Evolutionary conservation across 2,888 invertebrate species (phyloP).

Genomic region (Drosophila sordidapex): DNA sequence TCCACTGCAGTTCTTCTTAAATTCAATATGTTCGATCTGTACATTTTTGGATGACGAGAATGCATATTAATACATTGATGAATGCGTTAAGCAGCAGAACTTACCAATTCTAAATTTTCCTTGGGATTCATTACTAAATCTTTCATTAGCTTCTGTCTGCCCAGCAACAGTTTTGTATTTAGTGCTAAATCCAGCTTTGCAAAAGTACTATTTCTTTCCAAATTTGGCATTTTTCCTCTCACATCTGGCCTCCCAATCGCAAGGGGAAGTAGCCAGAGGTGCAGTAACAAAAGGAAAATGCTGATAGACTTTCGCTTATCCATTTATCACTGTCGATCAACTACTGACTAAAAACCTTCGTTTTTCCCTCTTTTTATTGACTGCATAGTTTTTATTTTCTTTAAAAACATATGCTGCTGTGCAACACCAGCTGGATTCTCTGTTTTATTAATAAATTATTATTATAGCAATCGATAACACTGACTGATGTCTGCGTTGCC

Average conservation of each 20-base stretch:
- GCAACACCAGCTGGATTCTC: neutral
- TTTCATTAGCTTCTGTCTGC: conserved; percentile 1
- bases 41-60: neutral
- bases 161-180: neutral
- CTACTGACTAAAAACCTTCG: neutral
- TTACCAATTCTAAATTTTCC: neutral
- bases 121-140: conserved; percentile 23
- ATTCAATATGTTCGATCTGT: neutral
- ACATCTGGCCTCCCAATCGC: neutral
- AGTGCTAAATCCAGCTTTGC: neutral
- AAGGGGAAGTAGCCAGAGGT: neutral
- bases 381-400: neutral
- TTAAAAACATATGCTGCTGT: neutral
- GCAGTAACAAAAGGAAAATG: neutral
- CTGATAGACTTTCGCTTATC: neutral
- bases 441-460: neutral
- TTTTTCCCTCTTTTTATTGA: conserved; percentile 1
- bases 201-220: neutral
- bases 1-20: conserved; percentile 2
- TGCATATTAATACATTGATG: neutral
- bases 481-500: neutral
- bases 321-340: neutral
- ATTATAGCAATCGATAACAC: neutral
- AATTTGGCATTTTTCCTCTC: neutral
- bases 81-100: neutral